Evolutionary conservation across 2,888 invertebrate genomes (phyloP), one percentile per base, ranked within the genome.

Genomic region (Caenorhabditis wallacei): DNA sequence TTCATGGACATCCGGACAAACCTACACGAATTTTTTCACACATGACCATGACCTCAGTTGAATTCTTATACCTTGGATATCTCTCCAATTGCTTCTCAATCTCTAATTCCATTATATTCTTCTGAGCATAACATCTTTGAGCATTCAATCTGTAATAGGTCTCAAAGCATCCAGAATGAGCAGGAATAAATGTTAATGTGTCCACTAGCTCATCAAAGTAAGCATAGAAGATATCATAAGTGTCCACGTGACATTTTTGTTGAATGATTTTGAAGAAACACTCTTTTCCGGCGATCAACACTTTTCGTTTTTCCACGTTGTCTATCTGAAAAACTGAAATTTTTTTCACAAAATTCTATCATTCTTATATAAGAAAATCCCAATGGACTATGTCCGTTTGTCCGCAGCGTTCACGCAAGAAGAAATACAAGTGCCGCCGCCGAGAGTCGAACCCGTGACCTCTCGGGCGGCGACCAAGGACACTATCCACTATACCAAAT

Each of bases 301-400:
- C 59, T 11, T 18, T 26, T 35, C 64, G 48, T 13, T 51, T 48
- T 5, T 64, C 46, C 3, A 64, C 48, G 20, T 64, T 64, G 20
- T 64, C 64, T 35, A 16, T 64, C 64, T 64, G 64, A 51, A 64
- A n/a, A n/a, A n/a, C n/a, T n/a, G n/a, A n/a, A n/a, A n/a, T n/a
- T n/a, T n/a, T n/a, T n/a, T n/a, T n/a, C n/a, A n/a, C n/a, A n/a
- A n/a, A n/a, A n/a, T n/a, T n/a, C n/a, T n/a, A n/a, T n/a, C n/a
- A n/a, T n/a, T n/a, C n/a, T n/a, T n/a, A n/a, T n/a, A n/a, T n/a
- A n/a, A n/a, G n/a, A n/a, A n/a, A n/a, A n/a, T n/a, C n/a, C n/a
- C n/a, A n/a, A n/a, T n/a, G n/a, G n/a, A n/a, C n/a, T n/a, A n/a
- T n/a, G n/a, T n/a, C n/a, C n/a, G n/a, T n/a, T n/a, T n/a, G n/a